These are phyloP conservation scores for Mythimna ferrago DNA, from an alignment of 2,888 invertebrate genomes.

Conservation along the genomic window DNA sequence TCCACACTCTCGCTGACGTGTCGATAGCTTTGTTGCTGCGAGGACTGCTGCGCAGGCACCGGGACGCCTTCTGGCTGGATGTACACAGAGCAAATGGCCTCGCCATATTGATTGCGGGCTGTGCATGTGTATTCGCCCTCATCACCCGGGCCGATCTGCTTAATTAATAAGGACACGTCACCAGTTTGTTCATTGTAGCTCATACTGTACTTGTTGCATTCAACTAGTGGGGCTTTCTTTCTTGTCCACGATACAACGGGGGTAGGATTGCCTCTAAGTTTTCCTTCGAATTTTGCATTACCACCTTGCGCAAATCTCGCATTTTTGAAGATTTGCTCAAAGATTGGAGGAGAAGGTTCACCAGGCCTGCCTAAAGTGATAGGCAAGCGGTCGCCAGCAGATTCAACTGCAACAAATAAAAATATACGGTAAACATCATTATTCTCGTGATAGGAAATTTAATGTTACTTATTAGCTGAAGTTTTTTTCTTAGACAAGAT, in stretches of 20 bases:
- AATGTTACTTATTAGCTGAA: background rate
- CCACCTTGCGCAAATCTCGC: constrained; percentile 98
- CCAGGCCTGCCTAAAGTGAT: constrained; percentile 90
- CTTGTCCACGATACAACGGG: constrained; percentile 98
- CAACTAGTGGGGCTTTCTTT: constrained; percentile 95
- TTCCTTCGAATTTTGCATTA: constrained; percentile 97
- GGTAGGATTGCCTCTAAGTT: constrained; percentile 97
- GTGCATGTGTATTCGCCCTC: constrained; percentile 99
- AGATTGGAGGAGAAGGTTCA: constrained; percentile 97
- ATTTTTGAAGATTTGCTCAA: constrained; percentile 98
- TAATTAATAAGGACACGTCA: constrained; percentile 97
- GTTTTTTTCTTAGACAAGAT: background rate
- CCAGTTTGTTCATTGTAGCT: constrained; percentile 97
- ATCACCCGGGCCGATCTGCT: constrained; percentile 98
- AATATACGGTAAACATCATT: constrained; percentile 41
- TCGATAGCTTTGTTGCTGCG: constrained; percentile 92
- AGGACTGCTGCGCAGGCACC: constrained; percentile 91
- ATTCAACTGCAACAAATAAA: constrained; percentile 91
- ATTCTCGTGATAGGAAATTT: background rate
- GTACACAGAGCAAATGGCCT: constrained; percentile 98
- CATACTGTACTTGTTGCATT: constrained; percentile 97
- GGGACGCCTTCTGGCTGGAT: constrained; percentile 97
- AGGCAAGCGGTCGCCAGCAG: constrained; percentile 88
- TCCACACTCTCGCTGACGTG: constrained; percentile 92
- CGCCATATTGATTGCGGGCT: constrained; percentile 98